Evolutionary conservation across 1,140 invertebrate genomes (phyloP), one percentile per base, ranked within the genome.

Genomic region (Sminthurides bifidus): DNA sequence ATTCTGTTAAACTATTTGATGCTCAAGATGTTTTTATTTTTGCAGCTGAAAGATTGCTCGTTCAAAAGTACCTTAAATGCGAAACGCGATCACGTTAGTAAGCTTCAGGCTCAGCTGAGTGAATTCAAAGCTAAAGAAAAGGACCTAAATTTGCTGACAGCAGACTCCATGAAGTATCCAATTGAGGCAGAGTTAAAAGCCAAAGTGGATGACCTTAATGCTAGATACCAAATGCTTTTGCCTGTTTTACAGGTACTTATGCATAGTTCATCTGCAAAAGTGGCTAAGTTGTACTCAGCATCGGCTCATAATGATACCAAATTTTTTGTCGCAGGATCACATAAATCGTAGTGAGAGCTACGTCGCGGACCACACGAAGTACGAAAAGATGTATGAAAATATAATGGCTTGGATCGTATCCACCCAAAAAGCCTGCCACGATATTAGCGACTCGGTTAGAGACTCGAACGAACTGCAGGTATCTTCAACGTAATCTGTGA

Each of bases 11-110:
- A n/a, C n/a, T n/a, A n/a, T n/a, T n/a, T n/a, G n/a, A n/a, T n/a
- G n/a, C n/a, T n/a, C n/a, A n/a, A n/a, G n/a, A n/a, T n/a, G n/a
- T n/a, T n/a, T n/a, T n/a, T n/a, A n/a, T n/a, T n/a, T n/a, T n/a
- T n/a, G n/a, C n/a, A n/a, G n/a, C 75, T 92, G 0, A 88, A 89
- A 71, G 91, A 95, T 70, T 86, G 91, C 71, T 87, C 85, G 62
- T 74, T 95, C 4, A 91, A 88, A 68, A 89, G 81, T 66, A 87
- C 81, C 5, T 77, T 87, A 19, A 82, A 85, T 56, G 79, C 87
- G 0, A 96, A 96, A 70, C 72, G 81, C 56, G 71, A 72, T 14
- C 85, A 94, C 73, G 75, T 92, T 26, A 77, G 84, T 35, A 88
- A 87, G 67, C 72, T 95, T 0, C 81, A 82, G 63, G 72, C 73